These are phyloP conservation scores for Monarcha castaneiventris DNA, from an alignment of 2,113 vertebrate genomes.

Conservation along the genomic window DNA sequence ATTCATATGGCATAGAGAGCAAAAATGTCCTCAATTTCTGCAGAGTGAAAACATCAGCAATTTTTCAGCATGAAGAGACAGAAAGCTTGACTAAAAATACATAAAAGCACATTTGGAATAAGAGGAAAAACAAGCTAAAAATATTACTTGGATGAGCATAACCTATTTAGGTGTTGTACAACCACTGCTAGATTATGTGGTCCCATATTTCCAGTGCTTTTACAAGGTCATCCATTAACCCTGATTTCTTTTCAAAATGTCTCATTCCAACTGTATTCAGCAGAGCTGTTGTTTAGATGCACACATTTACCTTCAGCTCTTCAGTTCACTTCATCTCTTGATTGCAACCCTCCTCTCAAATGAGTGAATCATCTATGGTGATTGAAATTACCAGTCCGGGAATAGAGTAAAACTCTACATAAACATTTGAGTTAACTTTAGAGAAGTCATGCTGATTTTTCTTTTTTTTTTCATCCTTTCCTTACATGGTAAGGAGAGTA, in stretches of 20 bases:
- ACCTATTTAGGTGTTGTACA: slow-evolving; percentile 57
- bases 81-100: slow-evolving; percentile 64
- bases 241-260: not conserved
- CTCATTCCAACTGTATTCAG: not conserved
- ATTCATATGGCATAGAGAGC: slow-evolving; percentile 52
- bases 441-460: not conserved
- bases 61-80: slow-evolving; percentile 67
- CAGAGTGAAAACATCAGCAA: slow-evolving; percentile 53
- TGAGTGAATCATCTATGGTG: not conserved
- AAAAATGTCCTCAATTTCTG: slow-evolving; percentile 50
- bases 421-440: not conserved
- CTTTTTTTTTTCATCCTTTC: not conserved
- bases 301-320: not conserved
- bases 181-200: not conserved
- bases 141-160: slow-evolving; percentile 53
- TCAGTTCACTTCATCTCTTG: not conserved
- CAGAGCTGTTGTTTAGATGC: not conserved
- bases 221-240: not conserved
- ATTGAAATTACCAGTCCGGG: not conserved
- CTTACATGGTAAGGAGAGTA: not conserved
- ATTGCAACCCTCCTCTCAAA: not conserved
- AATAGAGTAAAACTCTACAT: not conserved
- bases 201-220: not conserved
- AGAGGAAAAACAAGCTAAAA: slow-evolving; percentile 27
- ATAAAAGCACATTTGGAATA: slow-evolving; percentile 48